Conservation (phyloP, 2,113 vertebrate species). For the Dasyprocta punctata region DNA sequence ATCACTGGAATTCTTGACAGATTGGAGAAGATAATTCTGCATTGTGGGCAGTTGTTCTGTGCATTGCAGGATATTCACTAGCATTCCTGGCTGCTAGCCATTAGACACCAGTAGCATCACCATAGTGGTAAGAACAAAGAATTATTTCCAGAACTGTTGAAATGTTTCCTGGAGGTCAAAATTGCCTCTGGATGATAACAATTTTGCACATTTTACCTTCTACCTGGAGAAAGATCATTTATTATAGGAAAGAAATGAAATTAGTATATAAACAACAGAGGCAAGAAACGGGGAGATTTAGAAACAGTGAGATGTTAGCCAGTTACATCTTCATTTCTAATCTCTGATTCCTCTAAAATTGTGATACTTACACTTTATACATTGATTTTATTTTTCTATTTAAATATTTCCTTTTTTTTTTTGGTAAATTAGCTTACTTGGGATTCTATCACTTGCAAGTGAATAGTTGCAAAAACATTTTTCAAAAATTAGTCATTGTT, state of each 20-base stretch:
- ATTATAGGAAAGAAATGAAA: not conserved
- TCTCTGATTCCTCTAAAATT: not conserved
- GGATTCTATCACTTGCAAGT: not conserved
- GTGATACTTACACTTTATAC: not conserved
- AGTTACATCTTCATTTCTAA: not conserved
- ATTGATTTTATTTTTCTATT: not conserved
- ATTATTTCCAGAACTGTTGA: not conserved
- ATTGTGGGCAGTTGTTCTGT: not conserved
- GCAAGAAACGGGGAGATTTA: not conserved
- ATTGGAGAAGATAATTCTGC: not conserved
- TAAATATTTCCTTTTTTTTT: not conserved
- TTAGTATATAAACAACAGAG: not conserved
- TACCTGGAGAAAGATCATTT: not conserved
- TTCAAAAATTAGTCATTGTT: not conserved
- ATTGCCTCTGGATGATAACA: not conserved
- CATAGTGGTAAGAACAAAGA: not conserved
- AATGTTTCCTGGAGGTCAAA: not conserved
- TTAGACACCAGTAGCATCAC: not conserved
- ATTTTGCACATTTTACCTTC: not conserved
- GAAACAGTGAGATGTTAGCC: not conserved
- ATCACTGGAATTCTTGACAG: not conserved
- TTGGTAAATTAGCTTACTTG: not conserved
- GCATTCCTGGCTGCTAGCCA: not conserved
- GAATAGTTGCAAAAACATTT: not conserved
- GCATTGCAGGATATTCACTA: not conserved